Evolutionary conservation across 1,140 invertebrate species (phyloP), one percentile per base, ranked within the genome.

Genomic region (Apis florea): DNA sequence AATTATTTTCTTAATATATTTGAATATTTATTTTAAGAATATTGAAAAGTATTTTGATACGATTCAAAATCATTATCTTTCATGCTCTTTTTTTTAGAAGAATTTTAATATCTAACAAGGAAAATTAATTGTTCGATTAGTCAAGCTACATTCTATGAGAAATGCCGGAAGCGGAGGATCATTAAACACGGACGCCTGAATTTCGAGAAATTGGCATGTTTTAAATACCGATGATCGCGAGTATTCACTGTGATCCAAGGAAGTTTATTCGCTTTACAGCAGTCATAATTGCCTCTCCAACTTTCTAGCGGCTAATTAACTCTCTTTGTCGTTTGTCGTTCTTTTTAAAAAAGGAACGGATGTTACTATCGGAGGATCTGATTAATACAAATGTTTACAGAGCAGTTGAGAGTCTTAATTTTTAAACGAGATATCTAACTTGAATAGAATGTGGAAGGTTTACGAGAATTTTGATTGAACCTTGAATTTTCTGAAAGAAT

Each of bases 231-330:
- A 1, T 0, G 21, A 49, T 40, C 26, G 17, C 17, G 26, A 47
- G 31, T 21, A 66, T 31, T 21, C 19, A 2, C 17, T 8, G 0
- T 51, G 66, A 78, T n/a, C 67, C 76, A 10, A 31, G 68, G 47
- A 51, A 72, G 31, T n/a, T 17, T 8, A 9, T 3, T 49, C 31
- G 19, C 12, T 40, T 61, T 66, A 31, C 31, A 21, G 9, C 24
- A 3, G 56, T 31, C 49, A 26, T 61, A 75, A 84, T 24, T 61
- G 79, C 63, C 21, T 26, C 6, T 56, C 58, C n/a, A 82, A 86
- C 64, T 85, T 86, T 86, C 79, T 74, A 69, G 71, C 4, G 24
- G 11, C 17, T 74, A 82, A 85, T 74, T 61, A 82, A 49, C 26
- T 19, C 47, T 59, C 17, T 47, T 70, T 31, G n/a, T 64, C 49